Evolutionary conservation across 92 coral and sea anemone species (phyloP).

Genomic region (Bergia sp.): DNA sequence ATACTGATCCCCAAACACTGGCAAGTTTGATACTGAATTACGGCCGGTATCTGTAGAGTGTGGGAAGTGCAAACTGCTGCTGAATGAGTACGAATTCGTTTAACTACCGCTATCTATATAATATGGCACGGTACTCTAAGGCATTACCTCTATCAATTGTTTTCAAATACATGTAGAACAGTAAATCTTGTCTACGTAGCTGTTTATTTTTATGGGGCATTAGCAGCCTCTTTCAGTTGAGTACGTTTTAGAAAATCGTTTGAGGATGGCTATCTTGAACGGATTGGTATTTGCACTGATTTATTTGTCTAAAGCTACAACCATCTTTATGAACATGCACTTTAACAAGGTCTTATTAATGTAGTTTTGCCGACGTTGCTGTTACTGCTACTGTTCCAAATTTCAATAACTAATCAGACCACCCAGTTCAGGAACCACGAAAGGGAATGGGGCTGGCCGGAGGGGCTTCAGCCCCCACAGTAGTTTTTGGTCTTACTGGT

Average conservation of each 20-base stretch:
- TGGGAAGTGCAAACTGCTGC: not conserved
- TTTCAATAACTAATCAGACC: not conserved
- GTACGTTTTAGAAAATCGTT: not conserved
- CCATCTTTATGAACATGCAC: not conserved
- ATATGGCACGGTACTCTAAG: conserved; percentile 23
- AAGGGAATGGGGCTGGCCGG: not conserved
- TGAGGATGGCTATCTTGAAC: not conserved
- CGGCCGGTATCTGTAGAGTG: no score
- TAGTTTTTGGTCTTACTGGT: not conserved
- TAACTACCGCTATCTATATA: no score
- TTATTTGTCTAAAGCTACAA: not conserved
- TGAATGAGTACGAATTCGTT: not conserved
- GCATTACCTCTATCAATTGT: conserved; percentile 4
- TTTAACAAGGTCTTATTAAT: not conserved
- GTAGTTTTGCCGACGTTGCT: not conserved
- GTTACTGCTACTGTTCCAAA: not conserved
- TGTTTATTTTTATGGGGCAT: not conserved
- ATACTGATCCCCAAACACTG: conserved; percentile 30
- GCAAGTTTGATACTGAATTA: conserved; percentile 7
- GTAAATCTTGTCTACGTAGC: conserved; percentile 1
- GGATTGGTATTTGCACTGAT: not conserved
- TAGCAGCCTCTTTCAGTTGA: not conserved
- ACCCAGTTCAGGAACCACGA: not conserved
- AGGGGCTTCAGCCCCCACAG: not conserved
- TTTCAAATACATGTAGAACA: conserved; percentile 25